Conservation (phyloP, 2,113 vertebrate genomes). For the Meriones unguiculatus region DNA sequence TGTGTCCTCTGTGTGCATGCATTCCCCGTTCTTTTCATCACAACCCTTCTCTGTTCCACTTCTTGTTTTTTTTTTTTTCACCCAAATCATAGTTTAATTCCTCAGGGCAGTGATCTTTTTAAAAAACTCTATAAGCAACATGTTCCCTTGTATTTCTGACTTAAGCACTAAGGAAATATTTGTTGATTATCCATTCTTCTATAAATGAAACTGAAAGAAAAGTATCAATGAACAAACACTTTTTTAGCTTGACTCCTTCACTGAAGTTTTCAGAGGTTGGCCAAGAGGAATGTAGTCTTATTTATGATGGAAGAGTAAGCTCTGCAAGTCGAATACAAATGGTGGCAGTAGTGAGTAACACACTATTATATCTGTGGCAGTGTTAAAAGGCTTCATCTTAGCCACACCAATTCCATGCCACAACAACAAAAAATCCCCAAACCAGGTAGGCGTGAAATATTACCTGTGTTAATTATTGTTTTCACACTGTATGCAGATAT, state of each 20-base stretch:
- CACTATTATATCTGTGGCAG: background rate
- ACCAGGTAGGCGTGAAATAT: background rate
- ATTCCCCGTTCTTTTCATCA: background rate
- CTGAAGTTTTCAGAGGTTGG: background rate
- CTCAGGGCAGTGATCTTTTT: background rate
- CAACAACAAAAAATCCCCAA: too few relatives aligned
- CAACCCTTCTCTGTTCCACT: background rate
- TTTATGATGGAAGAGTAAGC: background rate
- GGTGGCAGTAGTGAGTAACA: background rate
- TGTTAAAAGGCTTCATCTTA: background rate
- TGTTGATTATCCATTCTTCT: background rate
- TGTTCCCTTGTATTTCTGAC: background rate
- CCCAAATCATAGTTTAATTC: background rate
- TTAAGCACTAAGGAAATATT: conserved; percentile 35
- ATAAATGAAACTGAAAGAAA: conserved; percentile 8
- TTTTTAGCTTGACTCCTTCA: background rate
- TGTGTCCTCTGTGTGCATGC: background rate
- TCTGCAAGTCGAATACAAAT: background rate
- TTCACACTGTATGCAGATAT: background rate
- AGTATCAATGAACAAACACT: background rate
- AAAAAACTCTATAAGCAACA: background rate
- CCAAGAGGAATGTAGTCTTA: background rate
- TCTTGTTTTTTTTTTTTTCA: background rate
- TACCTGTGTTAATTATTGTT: too few relatives aligned
- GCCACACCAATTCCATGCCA: background rate